Evolutionary conservation across 1,140 invertebrate genomes (phyloP).

Genomic region (Lordiphosa clarofinis): DNA sequence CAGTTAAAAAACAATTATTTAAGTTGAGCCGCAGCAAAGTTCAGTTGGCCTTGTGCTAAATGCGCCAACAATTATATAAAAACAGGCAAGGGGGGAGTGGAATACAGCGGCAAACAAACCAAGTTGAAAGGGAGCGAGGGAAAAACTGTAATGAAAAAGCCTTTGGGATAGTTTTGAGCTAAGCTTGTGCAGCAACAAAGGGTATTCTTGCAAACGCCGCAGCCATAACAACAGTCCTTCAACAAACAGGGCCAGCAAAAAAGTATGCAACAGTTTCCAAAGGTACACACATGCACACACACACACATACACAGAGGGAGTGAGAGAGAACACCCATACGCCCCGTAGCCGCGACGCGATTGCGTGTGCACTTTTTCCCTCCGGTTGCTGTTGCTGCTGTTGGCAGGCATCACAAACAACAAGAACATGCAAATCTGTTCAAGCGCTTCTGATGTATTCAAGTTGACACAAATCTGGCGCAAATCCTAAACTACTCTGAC

Average conservation of each 20-base stretch:
- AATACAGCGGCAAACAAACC: conserved; percentile 15
- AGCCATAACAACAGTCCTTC: conserved; percentile 13
- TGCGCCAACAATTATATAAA: conserved; percentile 63
- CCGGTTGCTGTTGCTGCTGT: conserved; percentile 19
- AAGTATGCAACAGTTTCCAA: conserved; percentile 68
- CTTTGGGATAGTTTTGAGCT: conserved; percentile 67
- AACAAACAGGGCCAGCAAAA: conserved; percentile 30
- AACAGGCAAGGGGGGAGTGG: conserved; percentile 1
- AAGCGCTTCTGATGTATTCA: conserved; percentile 76
- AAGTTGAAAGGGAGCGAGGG: conserved; percentile 10
- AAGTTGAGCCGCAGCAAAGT: conserved; percentile 11
- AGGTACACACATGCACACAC: conserved; percentile 15
- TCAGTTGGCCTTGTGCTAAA: conserved; percentile 58
- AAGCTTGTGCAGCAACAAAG: conserved; percentile 58
- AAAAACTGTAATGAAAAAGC: conserved; percentile 72
- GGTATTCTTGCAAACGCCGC: conserved; percentile 25
- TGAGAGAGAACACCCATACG: conserved; percentile 50
- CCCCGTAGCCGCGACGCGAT: conserved; percentile 59
- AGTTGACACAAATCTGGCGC: conserved; percentile 77
- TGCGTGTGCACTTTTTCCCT: conserved; percentile 60
- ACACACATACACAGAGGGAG: neutral
- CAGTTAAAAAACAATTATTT: conserved; percentile 63
- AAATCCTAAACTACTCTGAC: conserved; percentile 73
- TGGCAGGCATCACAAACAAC: conserved; percentile 45
- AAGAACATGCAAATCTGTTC: conserved; percentile 67